Evolutionary conservation across 2,113 vertebrate genomes (phyloP), one percentile per base, ranked within the genome.

Genomic region (Nothoprocta pentlandii): DNA sequence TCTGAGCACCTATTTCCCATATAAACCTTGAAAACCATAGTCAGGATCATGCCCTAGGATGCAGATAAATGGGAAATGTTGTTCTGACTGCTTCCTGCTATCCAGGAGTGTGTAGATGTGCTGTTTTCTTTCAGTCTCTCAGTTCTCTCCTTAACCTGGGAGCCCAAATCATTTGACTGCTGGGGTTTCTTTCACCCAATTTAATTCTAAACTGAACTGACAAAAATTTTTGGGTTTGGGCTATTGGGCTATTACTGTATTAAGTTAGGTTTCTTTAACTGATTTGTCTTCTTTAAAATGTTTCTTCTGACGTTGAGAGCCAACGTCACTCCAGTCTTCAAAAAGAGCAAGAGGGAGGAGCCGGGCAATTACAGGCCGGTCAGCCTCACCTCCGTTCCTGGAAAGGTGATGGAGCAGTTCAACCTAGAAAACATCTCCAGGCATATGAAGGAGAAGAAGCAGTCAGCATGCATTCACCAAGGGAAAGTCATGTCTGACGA

Each of bases 241-340:
- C 59, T 80, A 54, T 59, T 32, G 41, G 44, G 6, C 47, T 49
- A 49, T 91, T 89, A 74, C 68, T 51, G 78, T 82, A 91, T 89
- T 89, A 94, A 85, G 71, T 68, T 85, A 42, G 59, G 85, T 92
- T 91, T 70, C 63, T 80, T 87, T 36, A 89, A 59, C 79, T 22
- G 36, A 15, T 80, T 94, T 91, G 78, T 85, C 19, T 51, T 67
- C 46, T 67, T 8, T 70, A 75, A 92, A 85, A 47, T 1, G 1
- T 66, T 92, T 71, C 58, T 87, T 87, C 87, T 34, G 34, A 34
- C 34, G 34, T 34, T 34, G 34, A 34, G 34, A 34, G 34, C 34
- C 34, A 34, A 34, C 5, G 34, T 34, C 34, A 34, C 34, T 34
- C 34, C 34, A 34, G 34, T 34, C 34, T 34, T 34, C 34, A 34